Evolutionary conservation across 1,140 invertebrate genomes (phyloP).

Genomic region (Amphibalanus amphitrite): DNA sequence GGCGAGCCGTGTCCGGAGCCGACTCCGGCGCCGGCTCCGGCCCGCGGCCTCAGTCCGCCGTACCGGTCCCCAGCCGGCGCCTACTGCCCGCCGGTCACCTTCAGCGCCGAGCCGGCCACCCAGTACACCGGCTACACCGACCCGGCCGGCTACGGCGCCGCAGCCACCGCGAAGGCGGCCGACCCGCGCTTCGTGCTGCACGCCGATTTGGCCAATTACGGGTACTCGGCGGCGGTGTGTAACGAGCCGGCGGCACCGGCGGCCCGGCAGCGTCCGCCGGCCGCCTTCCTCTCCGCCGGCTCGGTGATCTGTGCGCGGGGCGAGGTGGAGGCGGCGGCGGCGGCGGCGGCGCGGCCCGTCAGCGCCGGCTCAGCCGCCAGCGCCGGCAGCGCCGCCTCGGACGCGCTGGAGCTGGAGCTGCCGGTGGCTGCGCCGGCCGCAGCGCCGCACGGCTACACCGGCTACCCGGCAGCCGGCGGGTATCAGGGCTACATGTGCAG

Average conservation of each 20-base stretch:
- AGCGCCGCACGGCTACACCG: slow-evolving; percentile 44
- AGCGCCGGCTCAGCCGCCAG: slow-evolving; percentile 14
- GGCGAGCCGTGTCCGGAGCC: no score
- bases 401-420: slow-evolving; percentile 22
- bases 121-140: not conserved
- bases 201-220: slow-evolving; percentile 2
- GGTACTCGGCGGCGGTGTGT: slow-evolving; percentile 1
- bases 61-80: not conserved
- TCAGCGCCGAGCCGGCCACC: not conserved
- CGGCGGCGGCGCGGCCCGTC: slow-evolving; percentile 14
- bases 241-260: slow-evolving; percentile 10
- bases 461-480: slow-evolving; percentile 59
- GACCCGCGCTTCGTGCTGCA: slow-evolving; percentile 5
- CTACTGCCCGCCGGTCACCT: not conserved
- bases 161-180: slow-evolving; percentile 6
- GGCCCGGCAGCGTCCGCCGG: slow-evolving; percentile 18
- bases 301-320: slow-evolving; percentile 12
- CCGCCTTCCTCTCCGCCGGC: slow-evolving; percentile 20
- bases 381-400: slow-evolving; percentile 8
- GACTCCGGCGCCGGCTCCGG: no score
- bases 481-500: slow-evolving; percentile 27
- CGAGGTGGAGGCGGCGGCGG: slow-evolving; percentile 4
- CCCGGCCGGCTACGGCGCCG: not conserved
- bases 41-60: not conserved
- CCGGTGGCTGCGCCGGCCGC: slow-evolving; percentile 10